These are phyloP conservation scores for Calephelis nemesis DNA, from an alignment of 1,140 invertebrate species.

Conservation along the genomic window DNA sequence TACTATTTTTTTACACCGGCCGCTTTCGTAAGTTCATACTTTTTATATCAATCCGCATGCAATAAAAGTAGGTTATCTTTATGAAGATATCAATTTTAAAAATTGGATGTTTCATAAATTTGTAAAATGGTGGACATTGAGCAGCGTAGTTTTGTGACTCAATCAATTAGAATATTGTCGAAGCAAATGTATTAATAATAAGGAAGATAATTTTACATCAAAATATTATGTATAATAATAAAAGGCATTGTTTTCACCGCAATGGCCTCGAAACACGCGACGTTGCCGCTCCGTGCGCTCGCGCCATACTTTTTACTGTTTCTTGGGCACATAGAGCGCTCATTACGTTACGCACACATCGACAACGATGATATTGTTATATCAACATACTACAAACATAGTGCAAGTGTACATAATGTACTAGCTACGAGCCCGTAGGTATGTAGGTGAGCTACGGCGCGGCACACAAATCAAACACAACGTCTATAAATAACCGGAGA, in stretches of 20 bases:
- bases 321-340: slow-evolving; percentile 72
- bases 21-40: slow-evolving; percentile 61
- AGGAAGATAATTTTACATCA: slow-evolving; percentile 32
- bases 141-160: too few relatives aligned
- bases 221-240: slow-evolving; percentile 52
- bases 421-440: slow-evolving; percentile 57
- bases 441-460: slow-evolving; percentile 68
- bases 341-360: slow-evolving; percentile 72
- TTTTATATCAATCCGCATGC: slow-evolving; percentile 33
- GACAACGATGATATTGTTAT: slow-evolving; percentile 61
- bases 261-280: slow-evolving; percentile 58
- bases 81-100: background rate
- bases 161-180: too few relatives aligned
- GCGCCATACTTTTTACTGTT: slow-evolving; percentile 78
- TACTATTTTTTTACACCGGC: slow-evolving; percentile 62
- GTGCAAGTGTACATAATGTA: slow-evolving; percentile 64
- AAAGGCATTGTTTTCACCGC: slow-evolving; percentile 72
- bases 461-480: slow-evolving; percentile 69
- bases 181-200: background rate
- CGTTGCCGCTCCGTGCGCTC: slow-evolving; percentile 68
- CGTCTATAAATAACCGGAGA: slow-evolving; percentile 69
- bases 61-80: slow-evolving; percentile 14
- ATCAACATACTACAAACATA: slow-evolving; percentile 53
- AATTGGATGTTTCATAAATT: too few relatives aligned
- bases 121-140: too few relatives aligned